Base-by-base conservation (phyloP, 2,888 invertebrate species). In the Noctua janthina region DNA sequence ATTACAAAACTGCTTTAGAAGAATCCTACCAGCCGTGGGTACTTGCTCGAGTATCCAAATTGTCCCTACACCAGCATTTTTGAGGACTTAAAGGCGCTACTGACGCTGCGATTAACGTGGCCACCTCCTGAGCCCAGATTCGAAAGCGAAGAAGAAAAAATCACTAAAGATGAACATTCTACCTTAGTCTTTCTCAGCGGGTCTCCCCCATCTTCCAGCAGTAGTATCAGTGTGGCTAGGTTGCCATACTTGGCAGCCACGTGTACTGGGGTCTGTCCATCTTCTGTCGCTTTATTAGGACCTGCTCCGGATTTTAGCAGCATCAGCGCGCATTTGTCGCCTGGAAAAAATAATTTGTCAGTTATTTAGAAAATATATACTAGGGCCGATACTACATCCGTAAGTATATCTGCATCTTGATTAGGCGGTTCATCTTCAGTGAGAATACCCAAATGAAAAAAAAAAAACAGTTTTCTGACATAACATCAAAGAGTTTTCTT, bases 241-340 rank as follows among this genome's bases (percentile, higher is more conserved):
- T 99, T 99, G 0, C 99, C 99, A 91, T 98, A 98, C 89, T 98
- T 98, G 0, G 99, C 99, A 0, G 99, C 99, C 35, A 99, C 99
- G 93, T 99, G 99, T 8, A 99, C 98, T 0, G 99, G 99, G 1
- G 99, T 99, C 96, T 99, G 99, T 3, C 99, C 99, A 94, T 99
- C 99, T 94, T 99, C 99, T 81, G 99, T 99, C 6, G 98, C 98
- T 84, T 99, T 98, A 96, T 99, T 99, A 1, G 99, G 99, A 82
- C 99, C 99, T 15, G 99, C 99, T 0, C 99, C 99, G 6, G 99
- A 99, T 95, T 99, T 99, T 62, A 99, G 97, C 85, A 99, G 97
- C 99, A 99, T 99, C 89, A 99, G 97, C 8, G 99, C 99, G 95
- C 99, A 99, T 89, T 97, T 97, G 82, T 97, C 97, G 75, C 97